Base-by-base conservation (phyloP, 92 coral and sea anemone species). In the Epizoanthus ramosus region DNA sequence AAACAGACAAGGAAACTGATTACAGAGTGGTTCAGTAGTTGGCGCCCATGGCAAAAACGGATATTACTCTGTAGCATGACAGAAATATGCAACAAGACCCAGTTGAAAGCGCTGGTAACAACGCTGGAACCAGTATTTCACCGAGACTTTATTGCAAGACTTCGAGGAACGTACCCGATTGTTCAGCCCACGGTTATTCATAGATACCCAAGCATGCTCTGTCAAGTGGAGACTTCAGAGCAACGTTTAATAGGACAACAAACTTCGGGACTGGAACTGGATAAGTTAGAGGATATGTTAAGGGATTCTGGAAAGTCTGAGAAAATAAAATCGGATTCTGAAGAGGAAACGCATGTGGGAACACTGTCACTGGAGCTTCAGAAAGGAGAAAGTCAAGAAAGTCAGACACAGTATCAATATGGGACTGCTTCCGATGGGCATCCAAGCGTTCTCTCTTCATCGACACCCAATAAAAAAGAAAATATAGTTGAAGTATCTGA, bases 41-140 rank as follows among this genome's bases (percentile, higher is more conserved):
- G 99, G 99, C 84, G 95, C 45, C 89, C 96, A 4, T 97, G 99
- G 99, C 99, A 97, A 75, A 88, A 93, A 76, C 87, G 92, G 23
- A 93, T 97, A 64, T 87, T 97, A 61, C 76, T 97, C 74, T 97
- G 99, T 70, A 92, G 92, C 54, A 87, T 94, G 79, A 89, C 99
- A 2, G 99, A 90, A 71, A 97, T 92, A 74, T 94, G 96, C 75
- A 86, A 93, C 59, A 91, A 92, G 75, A 85, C 80, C 37, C 98
- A 94, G 79, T 88, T 97, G 54, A 87, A 87, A 71, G 89, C 95
- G 9, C 88, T 97, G 23, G 75, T 91, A 41, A 94, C 99, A 12
- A 90, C 92, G 17, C 87, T 97, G 70, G 98, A 97, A 83, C 99
- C 99, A 50, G 98, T 97, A 13, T 97, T 97, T 83, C 99, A 97